Base-by-base conservation (phyloP, 2,113 vertebrate species). In the Cyprinodon variegatus region DNA sequence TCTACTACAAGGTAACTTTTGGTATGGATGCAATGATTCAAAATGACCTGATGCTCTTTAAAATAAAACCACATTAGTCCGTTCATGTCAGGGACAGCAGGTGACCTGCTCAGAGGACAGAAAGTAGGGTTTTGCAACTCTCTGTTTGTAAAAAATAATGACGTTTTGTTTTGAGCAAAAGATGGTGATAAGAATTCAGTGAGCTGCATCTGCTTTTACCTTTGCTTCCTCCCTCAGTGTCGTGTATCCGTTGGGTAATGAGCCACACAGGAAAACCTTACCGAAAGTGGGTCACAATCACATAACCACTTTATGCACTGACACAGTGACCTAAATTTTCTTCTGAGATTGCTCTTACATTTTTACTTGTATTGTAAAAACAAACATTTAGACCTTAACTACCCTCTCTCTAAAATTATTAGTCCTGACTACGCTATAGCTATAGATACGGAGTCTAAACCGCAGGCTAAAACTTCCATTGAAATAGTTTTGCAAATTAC, bases 311-410 rank as follows among this genome's bases (percentile, higher is more conserved):
- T 81, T 29, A 74, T 3, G 41, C 68, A 3, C 39, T 76, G 89
- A 82, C 88, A 90, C 85, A 88, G 83, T 92, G 70, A 88, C 90
- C 90, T 87, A 89, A 61, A 86, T 91, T 60, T 68, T 62, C 6
- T 12, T 15, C 62, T 39, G 48, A 43, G 22, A 71, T 22, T 1
- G 12, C 39, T 64, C 64, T 73, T 38, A 76, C 29, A 61, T 65
- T 75, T 65, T n/a, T 60, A 22, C 15, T 11, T 37, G 53, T 4
- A 43, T 29, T 6, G 41, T 38, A 13, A 62, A 84, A 82, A 29
- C 20, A 22, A 80, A 75, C 17, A 60, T 15, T 61, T 0, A 50
- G 17, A 38, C 3, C 37, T 61, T 29, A 43, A 62, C n/a, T 38
- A 40, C 7, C 9, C 67, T 64, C 3, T 64, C 15, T 20, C 14